phyloP scores from a whole-genome alignment of 2,113 vertebrate species.

The Orthonyx spaldingii region DNA sequence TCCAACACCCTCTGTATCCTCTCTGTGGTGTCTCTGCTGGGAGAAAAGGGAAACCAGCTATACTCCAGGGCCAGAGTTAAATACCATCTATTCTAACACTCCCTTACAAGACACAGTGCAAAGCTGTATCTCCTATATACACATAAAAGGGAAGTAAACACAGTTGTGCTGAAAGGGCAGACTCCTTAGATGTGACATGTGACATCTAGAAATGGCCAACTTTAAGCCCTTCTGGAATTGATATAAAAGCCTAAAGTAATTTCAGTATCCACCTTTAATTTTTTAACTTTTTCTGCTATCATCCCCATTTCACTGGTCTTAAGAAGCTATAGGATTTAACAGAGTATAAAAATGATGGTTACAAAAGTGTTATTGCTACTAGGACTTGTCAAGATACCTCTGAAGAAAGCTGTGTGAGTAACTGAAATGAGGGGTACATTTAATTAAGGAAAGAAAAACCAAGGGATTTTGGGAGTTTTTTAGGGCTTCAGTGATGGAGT shows the following conservation, averaged over 20 bases:
- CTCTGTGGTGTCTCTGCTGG: conserved; percentile 29
- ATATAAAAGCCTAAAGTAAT: not conserved
- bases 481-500: not conserved
- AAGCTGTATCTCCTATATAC: not conserved
- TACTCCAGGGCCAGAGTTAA: not conserved
- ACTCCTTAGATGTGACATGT: not conserved
- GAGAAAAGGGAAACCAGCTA: not conserved
- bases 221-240: not conserved
- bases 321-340: not conserved
- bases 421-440: not conserved
- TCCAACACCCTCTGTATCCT: conserved; percentile 61
- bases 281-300: not conserved
- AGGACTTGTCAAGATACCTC: not conserved
- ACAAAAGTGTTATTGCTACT: not conserved
- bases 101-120: not conserved
- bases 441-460: not conserved
- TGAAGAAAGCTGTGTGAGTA: not conserved
- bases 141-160: not conserved
- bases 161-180: not conserved
- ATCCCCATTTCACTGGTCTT: not conserved
- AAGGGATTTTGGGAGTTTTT: rapidly evolving
- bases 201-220: not conserved
- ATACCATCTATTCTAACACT: not conserved
- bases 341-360: not conserved
- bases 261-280: not conserved